These are phyloP conservation scores for Campylomormyrus tamandua DNA, from an alignment of 2,113 vertebrate species.

Conservation along the genomic window DNA sequence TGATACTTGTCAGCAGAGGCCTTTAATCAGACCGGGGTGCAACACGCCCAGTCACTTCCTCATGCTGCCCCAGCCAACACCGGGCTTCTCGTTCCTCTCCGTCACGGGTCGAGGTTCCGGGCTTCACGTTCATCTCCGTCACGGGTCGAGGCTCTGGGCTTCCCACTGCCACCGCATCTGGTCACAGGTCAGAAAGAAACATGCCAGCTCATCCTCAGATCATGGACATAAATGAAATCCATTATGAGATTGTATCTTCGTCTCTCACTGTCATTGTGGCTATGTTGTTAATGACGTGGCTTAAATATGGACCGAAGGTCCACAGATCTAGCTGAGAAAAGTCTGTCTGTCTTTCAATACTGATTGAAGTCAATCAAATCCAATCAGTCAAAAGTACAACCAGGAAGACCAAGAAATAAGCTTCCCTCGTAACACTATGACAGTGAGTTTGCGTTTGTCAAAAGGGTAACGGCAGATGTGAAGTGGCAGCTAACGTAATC, in stretches of 20 bases:
- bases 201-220: not conserved
- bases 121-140: not conserved
- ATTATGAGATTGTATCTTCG: not conserved
- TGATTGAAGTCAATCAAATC: not conserved
- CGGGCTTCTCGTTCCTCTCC: not conserved
- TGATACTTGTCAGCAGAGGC: not conserved
- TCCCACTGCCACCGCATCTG: not conserved
- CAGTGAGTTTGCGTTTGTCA: not conserved
- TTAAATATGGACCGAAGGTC: not conserved
- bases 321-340: not conserved
- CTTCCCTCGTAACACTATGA: not conserved
- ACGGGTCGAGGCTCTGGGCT: not conserved
- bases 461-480: not conserved
- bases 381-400: not conserved
- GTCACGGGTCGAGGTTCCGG: not conserved
- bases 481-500: not conserved
- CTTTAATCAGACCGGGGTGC: not conserved
- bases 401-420: not conserved
- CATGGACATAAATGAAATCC: not conserved
- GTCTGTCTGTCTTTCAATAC: not conserved
- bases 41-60: not conserved
- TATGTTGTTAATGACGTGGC: not conserved
- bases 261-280: not conserved
- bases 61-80: not conserved
- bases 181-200: not conserved